These are phyloP conservation scores for Pteropus alecto DNA, from an alignment of 2,113 vertebrate genomes.

Conservation along the genomic window DNA sequence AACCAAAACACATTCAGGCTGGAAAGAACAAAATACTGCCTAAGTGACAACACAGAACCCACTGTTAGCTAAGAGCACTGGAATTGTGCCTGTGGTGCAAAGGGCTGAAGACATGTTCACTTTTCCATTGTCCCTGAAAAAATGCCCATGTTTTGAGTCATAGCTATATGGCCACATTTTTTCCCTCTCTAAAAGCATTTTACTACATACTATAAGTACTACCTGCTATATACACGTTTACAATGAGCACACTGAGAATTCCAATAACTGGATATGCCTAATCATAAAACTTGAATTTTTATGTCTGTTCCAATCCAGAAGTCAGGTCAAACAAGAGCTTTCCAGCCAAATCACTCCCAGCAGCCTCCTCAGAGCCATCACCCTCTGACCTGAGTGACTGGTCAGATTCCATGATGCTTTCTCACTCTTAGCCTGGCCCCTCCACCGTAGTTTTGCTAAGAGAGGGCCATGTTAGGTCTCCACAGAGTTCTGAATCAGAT, in stretches of 20 bases:
- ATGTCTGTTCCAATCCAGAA: constrained; percentile 28
- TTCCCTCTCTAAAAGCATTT: background rate
- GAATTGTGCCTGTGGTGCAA: background rate
- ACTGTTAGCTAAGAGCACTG: background rate
- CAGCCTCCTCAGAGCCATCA: background rate
- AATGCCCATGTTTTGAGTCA: background rate
- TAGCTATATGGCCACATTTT: background rate
- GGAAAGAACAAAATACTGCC: background rate
- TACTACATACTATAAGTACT: background rate
- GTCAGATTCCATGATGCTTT: background rate
- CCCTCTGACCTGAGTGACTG: background rate
- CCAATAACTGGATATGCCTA: background rate
- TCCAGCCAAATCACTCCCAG: background rate
- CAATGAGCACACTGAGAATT: background rate
- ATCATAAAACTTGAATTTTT: background rate
- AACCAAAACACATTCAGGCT: constrained; percentile 17
- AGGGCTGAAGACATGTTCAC: background rate
- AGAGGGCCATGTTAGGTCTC: background rate
- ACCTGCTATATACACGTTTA: background rate
- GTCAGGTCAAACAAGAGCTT: background rate
- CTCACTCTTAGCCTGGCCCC: background rate
- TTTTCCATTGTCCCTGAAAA: constrained; percentile 32
- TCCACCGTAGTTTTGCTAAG: background rate
- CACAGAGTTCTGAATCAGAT: background rate
- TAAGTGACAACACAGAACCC: background rate